phyloP scores from a whole-genome alignment of 2,888 invertebrate genomes.

The Linnaemya vulpina region DNA sequence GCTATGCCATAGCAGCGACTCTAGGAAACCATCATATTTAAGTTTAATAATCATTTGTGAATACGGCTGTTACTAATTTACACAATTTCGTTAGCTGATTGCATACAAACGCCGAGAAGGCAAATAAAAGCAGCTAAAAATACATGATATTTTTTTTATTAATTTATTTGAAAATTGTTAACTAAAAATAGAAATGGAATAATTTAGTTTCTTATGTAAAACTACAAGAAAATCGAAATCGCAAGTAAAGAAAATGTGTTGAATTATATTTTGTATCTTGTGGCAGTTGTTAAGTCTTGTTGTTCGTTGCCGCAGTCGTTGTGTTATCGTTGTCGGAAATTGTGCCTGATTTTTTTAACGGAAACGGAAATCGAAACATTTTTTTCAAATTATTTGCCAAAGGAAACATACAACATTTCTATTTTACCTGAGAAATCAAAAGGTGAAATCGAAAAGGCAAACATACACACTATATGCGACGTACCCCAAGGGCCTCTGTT shows the following conservation, averaged over 20 bases:
- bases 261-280: not conserved
- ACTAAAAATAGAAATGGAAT: not conserved
- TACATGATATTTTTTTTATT: not conserved
- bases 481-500: not conserved
- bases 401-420: constrained; percentile 63
- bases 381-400: constrained; percentile 67
- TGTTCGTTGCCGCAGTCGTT: constrained; percentile 16
- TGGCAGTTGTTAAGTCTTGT: not conserved
- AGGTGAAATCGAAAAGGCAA: constrained; percentile 18
- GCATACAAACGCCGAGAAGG: not conserved
- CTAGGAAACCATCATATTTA: not conserved
- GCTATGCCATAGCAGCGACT: not conserved
- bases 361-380: constrained; percentile 73
- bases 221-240: not conserved
- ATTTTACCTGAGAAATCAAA: constrained; percentile 51
- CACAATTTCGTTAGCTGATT: not conserved
- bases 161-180: not conserved
- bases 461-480: not conserved
- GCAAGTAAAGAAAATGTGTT: not conserved
- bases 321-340: constrained; percentile 68
- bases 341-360: constrained; percentile 69
- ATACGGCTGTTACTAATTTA: not conserved
- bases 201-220: not conserved
- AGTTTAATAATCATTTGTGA: not conserved
- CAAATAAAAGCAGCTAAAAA: not conserved